Conservation (phyloP, 2,797 vertebrate species). For the Hippoglossus hippoglossus region DNA sequence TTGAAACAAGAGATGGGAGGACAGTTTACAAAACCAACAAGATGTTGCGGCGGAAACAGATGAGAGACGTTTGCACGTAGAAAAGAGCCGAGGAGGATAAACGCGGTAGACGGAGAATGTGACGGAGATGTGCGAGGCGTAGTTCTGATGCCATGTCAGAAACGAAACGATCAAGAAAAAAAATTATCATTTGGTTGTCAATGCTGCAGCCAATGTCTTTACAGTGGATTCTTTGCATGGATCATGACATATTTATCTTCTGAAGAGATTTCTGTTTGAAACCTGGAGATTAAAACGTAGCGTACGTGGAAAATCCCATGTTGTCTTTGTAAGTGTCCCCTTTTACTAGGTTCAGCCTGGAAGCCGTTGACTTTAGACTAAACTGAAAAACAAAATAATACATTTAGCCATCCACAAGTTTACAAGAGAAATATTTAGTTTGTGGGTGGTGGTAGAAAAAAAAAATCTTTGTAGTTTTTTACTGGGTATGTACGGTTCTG, state of each 20-base stretch:
- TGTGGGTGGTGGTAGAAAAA: conserved; percentile 49
- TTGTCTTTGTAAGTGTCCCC: conserved; percentile 16
- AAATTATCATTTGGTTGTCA: conserved; percentile 12
- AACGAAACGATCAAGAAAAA: neutral
- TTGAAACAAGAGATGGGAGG: conserved; percentile 25
- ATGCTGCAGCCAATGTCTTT: conserved; percentile 30
- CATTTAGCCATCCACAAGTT: conserved; percentile 56
- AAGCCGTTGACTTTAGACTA: conserved; percentile 39
- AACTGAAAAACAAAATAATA: conserved; percentile 24
- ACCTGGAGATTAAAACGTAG: conserved; percentile 44
- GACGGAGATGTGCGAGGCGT: conserved; percentile 33
- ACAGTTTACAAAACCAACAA: conserved; percentile 41
- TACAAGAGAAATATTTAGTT: conserved; percentile 54
- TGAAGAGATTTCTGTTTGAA: conserved; percentile 59
- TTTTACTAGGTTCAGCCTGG: conserved; percentile 31
- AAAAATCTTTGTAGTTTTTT: conserved; percentile 39
- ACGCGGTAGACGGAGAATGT: conserved; percentile 53
- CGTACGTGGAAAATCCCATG: conserved; percentile 16
- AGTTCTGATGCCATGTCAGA: conserved; percentile 25
- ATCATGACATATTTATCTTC: conserved; percentile 39
- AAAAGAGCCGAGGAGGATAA: conserved; percentile 56
- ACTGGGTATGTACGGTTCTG: conserved; percentile 59
- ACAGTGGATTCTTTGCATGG: conserved; percentile 45
- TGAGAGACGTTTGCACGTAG: conserved; percentile 72
- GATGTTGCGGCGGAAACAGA: conserved; percentile 33